phyloP scores from a whole-genome alignment of 2,797 vertebrate species.

The Anabas testudineus region DNA sequence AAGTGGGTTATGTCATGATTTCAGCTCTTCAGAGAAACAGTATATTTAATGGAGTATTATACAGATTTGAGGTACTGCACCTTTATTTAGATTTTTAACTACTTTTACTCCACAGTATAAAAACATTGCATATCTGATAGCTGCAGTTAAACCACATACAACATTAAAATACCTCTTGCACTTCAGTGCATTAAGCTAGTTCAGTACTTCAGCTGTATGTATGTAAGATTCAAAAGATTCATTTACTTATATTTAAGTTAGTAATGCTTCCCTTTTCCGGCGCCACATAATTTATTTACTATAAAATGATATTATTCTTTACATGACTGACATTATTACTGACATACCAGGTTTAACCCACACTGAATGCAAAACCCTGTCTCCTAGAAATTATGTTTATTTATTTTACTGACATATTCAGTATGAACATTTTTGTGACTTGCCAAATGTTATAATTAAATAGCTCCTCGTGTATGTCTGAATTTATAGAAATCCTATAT shows the following conservation, averaged over 20 bases:
- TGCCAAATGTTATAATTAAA: neutral
- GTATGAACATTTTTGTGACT: neutral
- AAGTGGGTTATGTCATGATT: neutral
- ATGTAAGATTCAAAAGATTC: constrained; percentile 20
- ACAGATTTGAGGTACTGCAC: neutral
- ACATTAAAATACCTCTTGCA: constrained; percentile 58
- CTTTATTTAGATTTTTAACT: constrained; percentile 17
- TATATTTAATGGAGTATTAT: constrained; percentile 13
- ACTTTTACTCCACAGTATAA: neutral
- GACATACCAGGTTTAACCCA: constrained; percentile 10
- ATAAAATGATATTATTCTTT: neutral
- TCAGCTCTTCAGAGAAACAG: neutral
- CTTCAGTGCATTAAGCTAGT: constrained; percentile 33
- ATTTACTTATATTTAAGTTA: constrained; percentile 4
- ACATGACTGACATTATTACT: neutral
- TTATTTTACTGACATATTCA: neutral
- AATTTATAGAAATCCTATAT: no score
- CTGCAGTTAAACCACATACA: constrained; percentile 33
- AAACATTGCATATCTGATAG: constrained; percentile 23
- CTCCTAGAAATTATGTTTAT: neutral
- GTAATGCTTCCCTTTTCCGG: neutral
- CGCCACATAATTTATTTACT: neutral
- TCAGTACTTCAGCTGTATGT: constrained; percentile 14
- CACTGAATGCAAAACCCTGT: neutral
- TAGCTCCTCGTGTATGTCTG: neutral